Evolutionary conservation across 2,113 vertebrate species (phyloP).

Genomic region (Plecotus auritus): DNA sequence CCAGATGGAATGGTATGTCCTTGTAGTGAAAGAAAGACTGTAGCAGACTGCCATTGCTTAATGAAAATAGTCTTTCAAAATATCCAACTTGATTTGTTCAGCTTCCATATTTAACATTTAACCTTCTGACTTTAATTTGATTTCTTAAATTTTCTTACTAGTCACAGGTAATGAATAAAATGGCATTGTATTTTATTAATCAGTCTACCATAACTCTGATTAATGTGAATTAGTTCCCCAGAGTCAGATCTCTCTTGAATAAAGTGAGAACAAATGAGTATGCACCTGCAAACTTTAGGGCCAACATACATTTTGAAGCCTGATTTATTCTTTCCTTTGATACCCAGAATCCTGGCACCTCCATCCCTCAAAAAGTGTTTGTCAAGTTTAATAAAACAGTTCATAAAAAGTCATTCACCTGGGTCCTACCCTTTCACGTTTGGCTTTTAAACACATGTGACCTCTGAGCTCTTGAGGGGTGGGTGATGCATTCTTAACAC

Average conservation of each 20-base stretch:
- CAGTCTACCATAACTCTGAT: not conserved
- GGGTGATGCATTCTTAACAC: not conserved
- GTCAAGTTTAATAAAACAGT: not conserved
- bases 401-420: not conserved
- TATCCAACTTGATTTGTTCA: conserved; percentile 17
- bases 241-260: not conserved
- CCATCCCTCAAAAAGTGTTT: not conserved
- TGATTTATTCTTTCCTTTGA: not conserved
- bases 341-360: not conserved
- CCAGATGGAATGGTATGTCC: not conserved
- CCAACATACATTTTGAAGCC: not conserved
- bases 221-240: not conserved
- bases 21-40: not conserved
- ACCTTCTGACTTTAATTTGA: not conserved
- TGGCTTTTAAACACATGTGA: not conserved
- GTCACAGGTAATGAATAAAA: conserved; percentile 17
- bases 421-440: not conserved
- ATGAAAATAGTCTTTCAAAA: conserved; percentile 40
- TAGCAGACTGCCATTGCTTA: not conserved
- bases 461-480: not conserved
- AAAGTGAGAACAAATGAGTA: not conserved
- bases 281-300: not conserved
- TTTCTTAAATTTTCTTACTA: conserved; percentile 30
- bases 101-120: conserved; percentile 41
- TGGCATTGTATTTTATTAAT: not conserved